A percentile compares a stretch with the other conserved stretches of the same genome.
These are phyloP conservation scores for Altica lythri DNA, from an alignment of 2,888 invertebrate genomes.

Conservation along the genomic window DNA sequence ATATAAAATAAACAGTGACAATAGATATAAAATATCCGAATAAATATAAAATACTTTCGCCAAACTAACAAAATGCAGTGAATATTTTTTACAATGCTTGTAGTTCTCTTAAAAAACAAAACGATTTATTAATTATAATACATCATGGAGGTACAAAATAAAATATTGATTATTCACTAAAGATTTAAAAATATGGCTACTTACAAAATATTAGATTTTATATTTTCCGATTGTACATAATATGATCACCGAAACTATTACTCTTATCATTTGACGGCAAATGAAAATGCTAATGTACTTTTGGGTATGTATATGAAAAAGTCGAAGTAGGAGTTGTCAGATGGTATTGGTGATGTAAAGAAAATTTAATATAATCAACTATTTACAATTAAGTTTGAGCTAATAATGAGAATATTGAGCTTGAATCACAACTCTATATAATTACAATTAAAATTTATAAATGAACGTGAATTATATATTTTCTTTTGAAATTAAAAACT, in stretches of 20 bases:
- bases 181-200: slow-evolving; percentile 36
- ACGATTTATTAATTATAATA: slow-evolving; percentile 9
- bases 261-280: slow-evolving; percentile 24
- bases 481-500: no score
- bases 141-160: slow-evolving; percentile 26
- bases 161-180: slow-evolving; percentile 31
- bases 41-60: no score
- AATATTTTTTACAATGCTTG: no score
- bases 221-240: slow-evolving; percentile 33
- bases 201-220: slow-evolving; percentile 35
- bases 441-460: no score
- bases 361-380: slow-evolving; percentile 31
- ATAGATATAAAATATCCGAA: no score
- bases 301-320: not conserved
- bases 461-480: slow-evolving; percentile 13
- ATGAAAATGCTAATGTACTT: not conserved
- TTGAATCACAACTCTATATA: slow-evolving; percentile 41
- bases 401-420: slow-evolving; percentile 47
- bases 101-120: slow-evolving; percentile 12
- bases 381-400: slow-evolving; percentile 43
- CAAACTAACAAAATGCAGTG: no score
- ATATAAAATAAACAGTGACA: no score
- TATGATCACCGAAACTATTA: slow-evolving; percentile 30
- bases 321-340: not conserved
- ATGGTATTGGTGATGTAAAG: slow-evolving; percentile 34